Base-by-base conservation (phyloP, 2,888 invertebrate genomes). In the Spicauda simplicius region DNA sequence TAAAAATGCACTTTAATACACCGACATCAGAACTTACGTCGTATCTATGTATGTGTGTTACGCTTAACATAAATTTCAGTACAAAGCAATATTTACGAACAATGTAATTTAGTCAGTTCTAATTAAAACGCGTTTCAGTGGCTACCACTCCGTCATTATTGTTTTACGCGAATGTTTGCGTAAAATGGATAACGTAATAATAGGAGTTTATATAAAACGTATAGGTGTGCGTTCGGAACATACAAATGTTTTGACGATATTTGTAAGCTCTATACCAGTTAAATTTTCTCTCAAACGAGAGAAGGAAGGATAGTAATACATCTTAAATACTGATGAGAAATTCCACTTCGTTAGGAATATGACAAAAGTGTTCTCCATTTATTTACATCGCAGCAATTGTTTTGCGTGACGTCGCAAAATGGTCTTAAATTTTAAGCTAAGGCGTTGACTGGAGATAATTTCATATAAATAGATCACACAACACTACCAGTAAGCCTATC, bases 61-160 rank as follows among this genome's bases (percentile, higher is more conserved):
- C 33, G n/a, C n/a, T n/a, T 12, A 37, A 11, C 33, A 56, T 16
- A 12, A 33, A 56, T 37, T 48, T 6, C 48, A 48, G 7, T 6
- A 16, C 48, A 48, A 48, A n/a, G 48, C 48, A 16, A 48, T 48
- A 16, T 56, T 56, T 37, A 33, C 18, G 71, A 74, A 71, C 74
- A 69, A 74, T 73, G 72, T 77, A 73, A 80, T 74, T 80, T 74
- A 74, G 72, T 71, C 70, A 71, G 66, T 76, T 63, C 79, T 75
- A 81, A 81, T 80, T 79, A 80, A 78, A 79, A 72, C 75, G 74
- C 72, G 75, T 81, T 77, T 76, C 79, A 77, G 69, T 70, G 64
- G 11, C 67, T 41, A 41, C 63, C 60, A 58, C 67, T 50, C 67
- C 73, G 70, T 73, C 74, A 73, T 75, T 62, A 72, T 70, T 74